Conservation (phyloP, 2,797 vertebrate genomes). For the Lates japonicus region DNA sequence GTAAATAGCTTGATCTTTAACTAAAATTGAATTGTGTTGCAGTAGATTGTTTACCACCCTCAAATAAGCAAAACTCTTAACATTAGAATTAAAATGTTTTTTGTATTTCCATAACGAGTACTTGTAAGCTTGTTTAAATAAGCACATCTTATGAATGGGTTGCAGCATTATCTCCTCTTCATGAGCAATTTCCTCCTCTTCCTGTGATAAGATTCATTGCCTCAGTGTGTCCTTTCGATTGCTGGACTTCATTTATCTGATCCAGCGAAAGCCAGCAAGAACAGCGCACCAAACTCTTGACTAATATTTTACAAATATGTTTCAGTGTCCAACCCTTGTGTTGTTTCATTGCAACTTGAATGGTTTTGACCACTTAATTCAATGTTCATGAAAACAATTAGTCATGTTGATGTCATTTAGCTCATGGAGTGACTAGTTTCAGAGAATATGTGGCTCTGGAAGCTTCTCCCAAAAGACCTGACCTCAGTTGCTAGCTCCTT, state of each 20-base stretch:
- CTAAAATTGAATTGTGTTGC: slow-evolving; percentile 14
- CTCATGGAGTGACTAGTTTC: slow-evolving; percentile 48
- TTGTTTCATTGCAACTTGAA: slow-evolving; percentile 46
- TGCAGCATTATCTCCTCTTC: slow-evolving; percentile 69
- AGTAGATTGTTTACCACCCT: slow-evolving; percentile 3
- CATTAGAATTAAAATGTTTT: slow-evolving; percentile 35
- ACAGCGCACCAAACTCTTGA: slow-evolving; percentile 45
- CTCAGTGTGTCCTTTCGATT: slow-evolving; percentile 58
- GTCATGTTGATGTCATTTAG: slow-evolving; percentile 51
- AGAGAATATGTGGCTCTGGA: slow-evolving; percentile 53
- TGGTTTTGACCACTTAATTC: slow-evolving; percentile 25
- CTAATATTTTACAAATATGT: slow-evolving; percentile 32
- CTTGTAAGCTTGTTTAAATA: slow-evolving; percentile 53
- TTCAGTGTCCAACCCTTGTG: slow-evolving; percentile 3
- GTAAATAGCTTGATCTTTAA: slow-evolving; percentile 25
- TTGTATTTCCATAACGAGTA: slow-evolving; percentile 24
- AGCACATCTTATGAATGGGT: slow-evolving; percentile 58
- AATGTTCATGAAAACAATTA: slow-evolving; percentile 41
- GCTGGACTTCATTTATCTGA: slow-evolving; percentile 75
- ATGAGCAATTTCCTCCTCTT: slow-evolving; percentile 80
- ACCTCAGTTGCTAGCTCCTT: slow-evolving; percentile 45
- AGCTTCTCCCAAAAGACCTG: slow-evolving; percentile 38
- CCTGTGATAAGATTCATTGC: slow-evolving; percentile 80
- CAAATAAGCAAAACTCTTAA: slow-evolving; percentile 19
- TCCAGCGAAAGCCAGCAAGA: slow-evolving; percentile 59